Evolutionary conservation across 2,888 invertebrate species (phyloP), one percentile per base, ranked within the genome.

Genomic region (Acleris cristana): DNA sequence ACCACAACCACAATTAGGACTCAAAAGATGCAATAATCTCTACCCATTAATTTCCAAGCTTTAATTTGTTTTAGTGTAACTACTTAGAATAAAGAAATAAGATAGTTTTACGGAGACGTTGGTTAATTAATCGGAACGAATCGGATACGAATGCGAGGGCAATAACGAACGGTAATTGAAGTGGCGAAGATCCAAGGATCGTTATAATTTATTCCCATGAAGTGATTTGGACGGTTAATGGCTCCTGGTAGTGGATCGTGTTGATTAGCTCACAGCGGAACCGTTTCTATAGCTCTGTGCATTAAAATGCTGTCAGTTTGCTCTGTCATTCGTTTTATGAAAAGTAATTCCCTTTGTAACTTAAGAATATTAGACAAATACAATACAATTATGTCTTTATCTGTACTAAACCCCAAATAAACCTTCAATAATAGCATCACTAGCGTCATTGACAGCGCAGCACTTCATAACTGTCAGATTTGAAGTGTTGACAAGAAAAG

Each of bases 401-500:
- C n/a, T n/a, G 18, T 0, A 18, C 16, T 18, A 58, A 23, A 12
- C 10, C 18, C 10, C 7, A 26, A 59, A 54, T 26, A 56, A 21
- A 52, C 48, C 49, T 21, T 18, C 60, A 26, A 60, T 40, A 51
- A 21, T 2, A 19, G 51, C 68, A 71, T 74, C 76, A 76, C 77
- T 74, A 73, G 79, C 82, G 81, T 78, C 74, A 79, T 79, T 83
- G 78, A 79, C 82, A 78, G 78, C 61, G 66, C 26, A 45, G 23
- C 78, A 76, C 75, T 80, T 76, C 81, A 81, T 77, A 82, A 83
- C 84, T 86, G 81, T 83, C 84, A 78, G 80, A 76, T 79, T 73
- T 82, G 79, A 81, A 88, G 86, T 87, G 86, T 85, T 78, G 87
- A 87, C 85, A 85, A 84, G 86, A 84, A 89, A 87, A 90, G 88